Evolutionary conservation across 2,797 vertebrate genomes (phyloP).

Genomic region (Aplochiton taeniatus): DNA sequence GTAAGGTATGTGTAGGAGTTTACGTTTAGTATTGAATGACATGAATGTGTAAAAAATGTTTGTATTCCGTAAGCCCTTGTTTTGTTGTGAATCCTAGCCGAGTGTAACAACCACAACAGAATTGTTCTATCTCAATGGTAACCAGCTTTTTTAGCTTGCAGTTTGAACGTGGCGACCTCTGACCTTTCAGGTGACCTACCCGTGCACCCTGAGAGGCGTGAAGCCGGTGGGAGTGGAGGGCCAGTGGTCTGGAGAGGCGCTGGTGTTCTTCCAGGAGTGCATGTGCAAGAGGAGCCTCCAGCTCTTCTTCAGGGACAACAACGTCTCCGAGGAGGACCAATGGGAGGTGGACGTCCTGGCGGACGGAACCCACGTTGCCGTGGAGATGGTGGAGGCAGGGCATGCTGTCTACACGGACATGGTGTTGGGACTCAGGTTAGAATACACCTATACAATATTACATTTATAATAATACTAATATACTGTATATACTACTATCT

Average conservation of each 20-base stretch:
- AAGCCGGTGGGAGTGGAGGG: constrained; percentile 61
- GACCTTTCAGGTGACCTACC: constrained; percentile 58
- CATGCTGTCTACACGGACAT: constrained; percentile 64
- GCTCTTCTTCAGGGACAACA: constrained; percentile 74
- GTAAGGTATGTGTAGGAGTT: too few species aligned
- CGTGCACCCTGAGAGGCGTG: constrained; percentile 77
- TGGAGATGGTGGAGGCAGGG: constrained; percentile 69
- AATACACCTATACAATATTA: too few species aligned
- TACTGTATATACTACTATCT: too few species aligned
- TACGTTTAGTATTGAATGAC: too few species aligned
- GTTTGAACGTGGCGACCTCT: too few species aligned
- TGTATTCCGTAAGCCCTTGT: too few species aligned
- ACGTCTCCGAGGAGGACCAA: constrained; percentile 54
- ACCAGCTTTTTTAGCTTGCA: too few species aligned
- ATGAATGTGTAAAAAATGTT: too few species aligned
- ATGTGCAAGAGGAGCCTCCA: constrained; percentile 73
- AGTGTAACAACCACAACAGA: too few species aligned
- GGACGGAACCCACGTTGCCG: constrained; percentile 67
- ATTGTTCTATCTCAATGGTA: too few species aligned
- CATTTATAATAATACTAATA: too few species aligned
- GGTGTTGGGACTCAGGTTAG: constrained; percentile 40
- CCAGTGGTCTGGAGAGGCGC: constrained; percentile 80
- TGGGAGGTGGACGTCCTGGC: constrained; percentile 79
- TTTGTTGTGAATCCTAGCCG: too few species aligned
- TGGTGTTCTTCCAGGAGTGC: constrained; percentile 73